These are phyloP conservation scores for Steinernema feltiae DNA, from an alignment of 1,140 invertebrate genomes.

Conservation along the genomic window DNA sequence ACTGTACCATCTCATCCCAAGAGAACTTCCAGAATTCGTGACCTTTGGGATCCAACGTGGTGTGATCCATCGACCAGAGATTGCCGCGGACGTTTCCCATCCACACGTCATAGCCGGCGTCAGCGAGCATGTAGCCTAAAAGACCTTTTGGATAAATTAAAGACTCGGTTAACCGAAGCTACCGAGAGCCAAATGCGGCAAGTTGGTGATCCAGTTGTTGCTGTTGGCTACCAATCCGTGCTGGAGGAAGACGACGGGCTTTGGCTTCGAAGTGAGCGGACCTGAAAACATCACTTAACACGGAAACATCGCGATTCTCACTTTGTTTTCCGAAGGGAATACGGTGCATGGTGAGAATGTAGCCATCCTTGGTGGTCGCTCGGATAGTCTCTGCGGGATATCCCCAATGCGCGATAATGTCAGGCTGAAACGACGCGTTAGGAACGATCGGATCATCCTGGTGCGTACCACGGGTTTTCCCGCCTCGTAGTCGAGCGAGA, in stretches of 20 bases:
- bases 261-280: constrained; percentile 15
- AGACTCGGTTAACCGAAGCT: constrained; percentile 38
- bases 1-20: constrained; percentile 68
- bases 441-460: not conserved
- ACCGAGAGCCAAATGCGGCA: constrained; percentile 66
- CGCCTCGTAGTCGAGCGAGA: not conserved
- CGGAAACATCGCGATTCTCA: constrained; percentile 21
- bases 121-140: constrained; percentile 64
- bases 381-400: constrained; percentile 67
- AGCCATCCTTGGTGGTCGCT: constrained; percentile 69
- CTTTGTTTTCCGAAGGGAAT: constrained; percentile 64
- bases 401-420: constrained; percentile 54
- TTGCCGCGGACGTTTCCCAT: constrained; percentile 67
- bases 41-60: constrained; percentile 40
- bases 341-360: constrained; percentile 68
- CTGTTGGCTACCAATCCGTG: constrained; percentile 75
- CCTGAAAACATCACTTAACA: not conserved
- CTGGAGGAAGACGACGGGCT: constrained; percentile 62
- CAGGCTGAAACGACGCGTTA: constrained; percentile 22
- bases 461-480: not conserved
- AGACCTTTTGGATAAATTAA: too few relatives aligned
- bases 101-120: constrained; percentile 72
- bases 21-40: constrained; percentile 58
- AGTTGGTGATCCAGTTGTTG: constrained; percentile 69
- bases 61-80: constrained; percentile 64